Conservation (phyloP, 1,140 invertebrate genomes). For the Pristionchus pacificus region DNA sequence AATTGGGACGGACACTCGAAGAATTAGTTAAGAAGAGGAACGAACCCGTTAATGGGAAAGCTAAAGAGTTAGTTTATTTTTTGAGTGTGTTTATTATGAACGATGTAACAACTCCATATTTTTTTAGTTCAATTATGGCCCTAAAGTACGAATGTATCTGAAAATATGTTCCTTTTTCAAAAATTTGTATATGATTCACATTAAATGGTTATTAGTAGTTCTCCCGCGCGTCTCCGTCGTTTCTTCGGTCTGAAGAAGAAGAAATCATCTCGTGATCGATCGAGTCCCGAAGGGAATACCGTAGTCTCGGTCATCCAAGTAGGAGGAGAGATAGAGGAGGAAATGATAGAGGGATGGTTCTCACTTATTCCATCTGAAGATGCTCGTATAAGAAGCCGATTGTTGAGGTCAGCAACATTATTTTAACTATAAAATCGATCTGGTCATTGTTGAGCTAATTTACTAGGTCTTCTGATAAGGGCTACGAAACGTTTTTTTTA, state of each 20-base stretch:
- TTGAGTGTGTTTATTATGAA: no score
- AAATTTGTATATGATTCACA: not conserved
- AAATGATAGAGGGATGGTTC: not conserved
- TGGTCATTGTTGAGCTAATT: constrained; percentile 4
- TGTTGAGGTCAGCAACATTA: constrained; percentile 8
- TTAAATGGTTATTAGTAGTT: not conserved
- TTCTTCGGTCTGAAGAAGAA: not conserved
- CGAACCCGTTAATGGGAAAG: not conserved
- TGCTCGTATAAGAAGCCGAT: not conserved
- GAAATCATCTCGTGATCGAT: not conserved
- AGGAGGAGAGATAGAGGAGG: not conserved
- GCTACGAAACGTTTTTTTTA: not conserved
- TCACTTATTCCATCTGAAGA: not conserved
- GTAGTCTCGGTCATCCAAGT: not conserved
- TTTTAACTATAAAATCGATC: constrained; percentile 12
- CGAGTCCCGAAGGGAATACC: not conserved
- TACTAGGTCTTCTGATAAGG: not conserved
- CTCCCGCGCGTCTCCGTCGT: not conserved
- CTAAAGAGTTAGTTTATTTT: no score
- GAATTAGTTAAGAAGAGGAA: not conserved
- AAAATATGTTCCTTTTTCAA: no score
- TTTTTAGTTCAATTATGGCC: no score
- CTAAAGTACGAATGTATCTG: not conserved
- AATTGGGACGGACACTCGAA: not conserved
- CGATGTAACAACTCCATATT: no score